Conservation (phyloP, 1,140 invertebrate genomes). For the Trinorchestia longiramus region DNA sequence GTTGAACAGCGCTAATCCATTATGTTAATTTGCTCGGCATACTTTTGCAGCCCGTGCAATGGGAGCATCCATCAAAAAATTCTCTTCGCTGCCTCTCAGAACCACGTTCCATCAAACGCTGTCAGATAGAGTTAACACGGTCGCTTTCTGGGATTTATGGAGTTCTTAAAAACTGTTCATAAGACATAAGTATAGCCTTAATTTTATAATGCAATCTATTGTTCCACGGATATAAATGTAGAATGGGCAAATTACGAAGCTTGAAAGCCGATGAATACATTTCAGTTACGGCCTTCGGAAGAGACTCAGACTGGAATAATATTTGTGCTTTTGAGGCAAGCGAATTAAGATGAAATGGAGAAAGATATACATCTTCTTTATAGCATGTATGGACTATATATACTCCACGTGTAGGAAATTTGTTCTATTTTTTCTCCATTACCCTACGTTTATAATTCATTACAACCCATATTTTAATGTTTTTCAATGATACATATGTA, state of each 20-base stretch:
- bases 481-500: neutral
- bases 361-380: neutral
- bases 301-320: neutral
- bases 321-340: neutral
- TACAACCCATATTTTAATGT: neutral
- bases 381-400: neutral
- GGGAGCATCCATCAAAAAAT: conserved; percentile 40
- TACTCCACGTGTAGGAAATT: neutral
- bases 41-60: conserved; percentile 3
- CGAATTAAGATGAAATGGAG: neutral
- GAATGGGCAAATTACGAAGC: neutral
- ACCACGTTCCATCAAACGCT: neutral
- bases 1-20: conserved; percentile 8
- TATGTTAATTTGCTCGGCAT: conserved; percentile 13
- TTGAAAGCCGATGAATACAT: neutral
- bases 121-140: conserved; percentile 31
- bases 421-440: neutral
- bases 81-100: conserved; percentile 14
- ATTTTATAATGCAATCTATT: neutral
- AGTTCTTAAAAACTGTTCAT: neutral
- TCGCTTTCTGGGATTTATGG: neutral
- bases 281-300: neutral
- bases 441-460: neutral
- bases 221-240: neutral
- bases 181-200: neutral